phyloP scores from a whole-genome alignment of 2,113 vertebrate species.

The Shinisaurus crocodilurus region DNA sequence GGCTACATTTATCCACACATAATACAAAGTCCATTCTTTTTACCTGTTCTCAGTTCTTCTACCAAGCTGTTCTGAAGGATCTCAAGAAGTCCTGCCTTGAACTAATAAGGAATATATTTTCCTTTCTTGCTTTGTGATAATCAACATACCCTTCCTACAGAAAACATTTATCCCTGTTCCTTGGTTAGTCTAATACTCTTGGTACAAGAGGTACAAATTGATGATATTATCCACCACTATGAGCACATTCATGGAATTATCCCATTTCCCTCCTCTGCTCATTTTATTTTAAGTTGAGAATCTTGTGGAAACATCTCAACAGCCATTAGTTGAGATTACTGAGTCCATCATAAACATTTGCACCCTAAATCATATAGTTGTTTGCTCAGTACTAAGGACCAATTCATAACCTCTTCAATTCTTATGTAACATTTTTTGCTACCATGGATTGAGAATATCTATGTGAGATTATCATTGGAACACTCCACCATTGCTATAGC shows the following conservation, averaged over 20 bases:
- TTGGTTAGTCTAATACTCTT: neutral
- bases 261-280: neutral
- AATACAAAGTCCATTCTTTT: no score
- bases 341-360: neutral
- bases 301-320: neutral
- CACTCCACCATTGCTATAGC: no score
- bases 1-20: no score
- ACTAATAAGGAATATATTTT: neutral
- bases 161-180: neutral
- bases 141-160: neutral
- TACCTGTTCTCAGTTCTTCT: neutral
- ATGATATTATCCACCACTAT: no score
- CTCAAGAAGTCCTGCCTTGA: neutral
- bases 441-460: neutral
- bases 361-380: neutral
- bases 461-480: neutral
- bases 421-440: neutral
- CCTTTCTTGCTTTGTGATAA: neutral
- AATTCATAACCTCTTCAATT: neutral
- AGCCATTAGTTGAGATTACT: neutral
- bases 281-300: neutral
- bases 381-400: neutral
- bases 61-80: neutral
- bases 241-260: neutral
- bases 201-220: neutral